A percentile compares a stretch with the other conserved stretches of the same genome.
Evolutionary conservation across 2,113 vertebrate genomes (phyloP).

Genomic region (Neotoma lepida): DNA sequence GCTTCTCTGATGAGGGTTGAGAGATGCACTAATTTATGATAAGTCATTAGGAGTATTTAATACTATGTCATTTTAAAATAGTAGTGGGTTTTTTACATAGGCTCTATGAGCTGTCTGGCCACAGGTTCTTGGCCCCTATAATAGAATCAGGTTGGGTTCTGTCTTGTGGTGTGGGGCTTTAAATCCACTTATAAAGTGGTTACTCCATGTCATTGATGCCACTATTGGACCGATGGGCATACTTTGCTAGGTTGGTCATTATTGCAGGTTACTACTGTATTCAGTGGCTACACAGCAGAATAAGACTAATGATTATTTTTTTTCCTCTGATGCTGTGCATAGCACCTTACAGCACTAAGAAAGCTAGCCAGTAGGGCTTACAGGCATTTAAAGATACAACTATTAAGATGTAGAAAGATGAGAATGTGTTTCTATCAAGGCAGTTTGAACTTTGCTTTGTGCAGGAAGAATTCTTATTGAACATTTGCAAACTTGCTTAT

Average conservation of each 20-base stretch:
- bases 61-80: not conserved
- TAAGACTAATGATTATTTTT: not conserved
- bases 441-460: not conserved
- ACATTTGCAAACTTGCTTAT: not conserved
- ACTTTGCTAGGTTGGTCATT: not conserved
- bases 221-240: not conserved
- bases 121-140: not conserved
- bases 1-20: not conserved
- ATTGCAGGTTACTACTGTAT: not conserved
- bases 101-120: not conserved
- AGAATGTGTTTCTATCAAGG: not conserved
- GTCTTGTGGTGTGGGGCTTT: not conserved
- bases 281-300: not conserved
- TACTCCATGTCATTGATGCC: not conserved
- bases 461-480: not conserved
- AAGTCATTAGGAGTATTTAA: not conserved
- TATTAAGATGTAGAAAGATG: not conserved
- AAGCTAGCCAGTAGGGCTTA: not conserved
- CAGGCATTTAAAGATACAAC: not conserved
- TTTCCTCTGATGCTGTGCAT: not conserved
- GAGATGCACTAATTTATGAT: not conserved
- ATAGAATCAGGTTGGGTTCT: not conserved
- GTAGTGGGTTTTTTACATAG: not conserved
- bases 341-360: not conserved
- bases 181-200: not conserved